Percentiles rank a stretch among this genome's conserved stretches.
These are phyloP conservation scores for Drosophila siamana DNA, from an alignment of 2,888 invertebrate genomes.

Conservation along the genomic window DNA sequence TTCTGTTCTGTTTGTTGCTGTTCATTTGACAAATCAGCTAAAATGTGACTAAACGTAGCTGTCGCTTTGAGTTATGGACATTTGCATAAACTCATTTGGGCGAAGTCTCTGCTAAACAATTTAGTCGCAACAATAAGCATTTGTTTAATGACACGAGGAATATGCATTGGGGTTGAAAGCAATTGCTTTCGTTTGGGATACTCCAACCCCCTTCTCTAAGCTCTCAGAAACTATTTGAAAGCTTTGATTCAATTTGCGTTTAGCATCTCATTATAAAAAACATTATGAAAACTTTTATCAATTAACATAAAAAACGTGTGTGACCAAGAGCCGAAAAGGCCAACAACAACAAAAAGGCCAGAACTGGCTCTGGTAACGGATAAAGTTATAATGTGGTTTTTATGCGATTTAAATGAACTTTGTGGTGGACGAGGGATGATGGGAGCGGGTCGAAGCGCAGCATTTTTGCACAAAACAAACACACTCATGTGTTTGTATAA, in stretches of 20 bases:
- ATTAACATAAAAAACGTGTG: conserved; percentile 64
- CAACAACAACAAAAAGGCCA: conserved; percentile 40
- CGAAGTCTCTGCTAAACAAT: conserved; percentile 44
- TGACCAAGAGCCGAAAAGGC: conserved; percentile 19
- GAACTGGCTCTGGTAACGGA: conserved; percentile 39
- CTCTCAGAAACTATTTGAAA: conserved; percentile 46
- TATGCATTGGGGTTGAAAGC: background rate
- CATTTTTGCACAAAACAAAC: conserved; percentile 43
- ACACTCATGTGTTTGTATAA: conserved; percentile 8
- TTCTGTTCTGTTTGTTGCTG: conserved; percentile 23
- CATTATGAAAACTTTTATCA: conserved; percentile 48
- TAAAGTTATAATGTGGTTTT: conserved; percentile 56
- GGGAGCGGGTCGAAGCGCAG: background rate
- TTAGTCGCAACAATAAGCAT: conserved; percentile 2
- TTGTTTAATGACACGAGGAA: conserved; percentile 5
- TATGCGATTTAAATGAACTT: conserved; percentile 70
- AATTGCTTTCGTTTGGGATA: background rate
- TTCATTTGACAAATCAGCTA: conserved; percentile 54
- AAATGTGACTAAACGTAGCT: conserved; percentile 43
- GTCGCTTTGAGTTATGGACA: conserved; percentile 58
- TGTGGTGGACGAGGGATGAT: background rate
- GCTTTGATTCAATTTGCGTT: conserved; percentile 33
- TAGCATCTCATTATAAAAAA: conserved; percentile 45
- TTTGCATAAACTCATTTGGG: conserved; percentile 65
- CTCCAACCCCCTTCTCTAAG: background rate